Evolutionary conservation across 1,140 invertebrate species (phyloP).

Genomic region (Cotesia chilonis): DNA sequence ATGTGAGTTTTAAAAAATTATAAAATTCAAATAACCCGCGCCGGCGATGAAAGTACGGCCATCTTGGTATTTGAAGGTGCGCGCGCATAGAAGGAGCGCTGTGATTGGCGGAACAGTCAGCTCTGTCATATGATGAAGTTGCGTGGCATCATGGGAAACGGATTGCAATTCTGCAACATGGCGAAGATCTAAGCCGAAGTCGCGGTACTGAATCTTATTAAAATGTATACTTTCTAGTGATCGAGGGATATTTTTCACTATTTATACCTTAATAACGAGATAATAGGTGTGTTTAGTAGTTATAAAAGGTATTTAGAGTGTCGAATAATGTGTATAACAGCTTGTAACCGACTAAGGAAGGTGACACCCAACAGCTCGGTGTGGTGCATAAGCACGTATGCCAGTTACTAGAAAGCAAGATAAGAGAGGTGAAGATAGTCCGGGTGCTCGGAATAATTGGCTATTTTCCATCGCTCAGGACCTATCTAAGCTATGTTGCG

Average conservation of each 20-base stretch:
- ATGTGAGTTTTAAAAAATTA: not conserved
- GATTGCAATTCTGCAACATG: slow-evolving; percentile 60
- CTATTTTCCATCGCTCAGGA: slow-evolving; percentile 28
- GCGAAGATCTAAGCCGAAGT: slow-evolving; percentile 56
- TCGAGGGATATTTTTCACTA: slow-evolving; percentile 39
- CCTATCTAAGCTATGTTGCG: slow-evolving; percentile 46
- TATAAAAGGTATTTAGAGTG: slow-evolving; percentile 18
- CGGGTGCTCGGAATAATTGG: slow-evolving; percentile 33
- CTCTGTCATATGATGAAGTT: slow-evolving; percentile 58
- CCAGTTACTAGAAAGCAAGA: slow-evolving; percentile 55
- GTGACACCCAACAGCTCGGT: slow-evolving; percentile 55
- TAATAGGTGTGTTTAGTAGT: slow-evolving; percentile 38
- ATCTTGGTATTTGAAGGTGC: not conserved
- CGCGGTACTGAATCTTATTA: slow-evolving; percentile 53
- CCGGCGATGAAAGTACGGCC: not conserved
- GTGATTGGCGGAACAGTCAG: slow-evolving; percentile 47
- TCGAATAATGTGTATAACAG: slow-evolving; percentile 34
- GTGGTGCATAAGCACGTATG: slow-evolving; percentile 54
- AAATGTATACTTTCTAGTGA: slow-evolving; percentile 55
- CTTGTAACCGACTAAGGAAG: slow-evolving; percentile 49
- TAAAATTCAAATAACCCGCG: slow-evolving; percentile 5
- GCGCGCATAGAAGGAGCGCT: slow-evolving; percentile 32
- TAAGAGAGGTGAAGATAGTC: slow-evolving; percentile 44
- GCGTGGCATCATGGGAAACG: slow-evolving; percentile 55
- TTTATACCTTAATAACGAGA: slow-evolving; percentile 32